These are phyloP conservation scores for Phorcus lineatus DNA, from an alignment of 2,888 invertebrate species.

Conservation along the genomic window DNA sequence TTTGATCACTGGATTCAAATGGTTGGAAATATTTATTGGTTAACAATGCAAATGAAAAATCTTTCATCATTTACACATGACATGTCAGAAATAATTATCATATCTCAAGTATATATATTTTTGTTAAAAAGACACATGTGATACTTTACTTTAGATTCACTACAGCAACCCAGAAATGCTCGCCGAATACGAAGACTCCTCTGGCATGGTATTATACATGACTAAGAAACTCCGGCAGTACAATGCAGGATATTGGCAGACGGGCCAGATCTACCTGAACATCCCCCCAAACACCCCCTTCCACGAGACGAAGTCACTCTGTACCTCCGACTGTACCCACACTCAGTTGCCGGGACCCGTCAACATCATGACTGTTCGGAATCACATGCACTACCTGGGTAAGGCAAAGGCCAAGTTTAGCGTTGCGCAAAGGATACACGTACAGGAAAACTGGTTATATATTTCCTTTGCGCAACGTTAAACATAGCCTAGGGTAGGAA, in stretches of 20 bases:
- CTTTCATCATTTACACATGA: no score
- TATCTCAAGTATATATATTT: no score
- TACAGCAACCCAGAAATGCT: constrained; percentile 50
- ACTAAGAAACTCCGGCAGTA: constrained; percentile 45
- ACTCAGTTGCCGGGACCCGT: constrained; percentile 34
- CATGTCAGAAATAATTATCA: no score
- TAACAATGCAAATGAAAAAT: no score
- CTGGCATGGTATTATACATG: constrained; percentile 47
- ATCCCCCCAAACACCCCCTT: constrained; percentile 45
- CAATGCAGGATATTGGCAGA: constrained; percentile 45
- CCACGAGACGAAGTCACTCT: constrained; percentile 14
- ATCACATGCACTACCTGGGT: constrained; percentile 48
- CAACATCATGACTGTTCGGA: constrained; percentile 33
- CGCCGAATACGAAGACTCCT: constrained; percentile 44
- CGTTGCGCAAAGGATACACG: no score
- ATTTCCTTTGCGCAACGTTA: no score
- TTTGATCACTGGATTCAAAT: no score
- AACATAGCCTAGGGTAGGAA: no score
- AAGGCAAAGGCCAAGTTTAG: no score
- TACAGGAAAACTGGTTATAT: no score
- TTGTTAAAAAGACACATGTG: no score
- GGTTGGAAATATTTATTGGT: no score
- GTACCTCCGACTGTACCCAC: constrained; percentile 32
- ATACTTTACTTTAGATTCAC: constrained; percentile 42
- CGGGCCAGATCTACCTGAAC: constrained; percentile 44